Conservation (phyloP, 2,888 invertebrate species). For the Osmoderma eremita region DNA sequence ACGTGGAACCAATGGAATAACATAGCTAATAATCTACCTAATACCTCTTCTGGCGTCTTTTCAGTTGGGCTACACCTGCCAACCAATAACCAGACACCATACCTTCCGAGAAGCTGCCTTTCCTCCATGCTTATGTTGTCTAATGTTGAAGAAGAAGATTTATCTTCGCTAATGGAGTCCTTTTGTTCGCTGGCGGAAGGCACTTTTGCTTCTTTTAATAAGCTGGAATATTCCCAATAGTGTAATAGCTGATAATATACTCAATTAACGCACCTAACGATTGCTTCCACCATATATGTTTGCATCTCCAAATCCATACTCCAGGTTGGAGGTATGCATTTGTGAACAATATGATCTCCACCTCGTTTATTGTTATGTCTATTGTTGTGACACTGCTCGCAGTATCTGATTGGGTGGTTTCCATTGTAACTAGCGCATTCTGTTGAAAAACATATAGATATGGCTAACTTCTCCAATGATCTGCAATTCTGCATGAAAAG, state of each 20-base stretch:
- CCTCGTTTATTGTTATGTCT: conserved; percentile 89
- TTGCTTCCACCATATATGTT: conserved; percentile 92
- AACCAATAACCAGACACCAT: conserved; percentile 97
- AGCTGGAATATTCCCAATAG: conserved; percentile 62
- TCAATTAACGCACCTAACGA: conserved; percentile 77
- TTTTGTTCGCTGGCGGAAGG: conserved; percentile 65
- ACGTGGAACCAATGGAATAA: conserved; percentile 99
- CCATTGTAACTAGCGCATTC: conserved; percentile 98
- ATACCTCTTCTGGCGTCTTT: conserved; percentile 79
- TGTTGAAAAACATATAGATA: conserved; percentile 95
- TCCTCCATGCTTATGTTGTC: conserved; percentile 86
- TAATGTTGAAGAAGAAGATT: conserved; percentile 59
- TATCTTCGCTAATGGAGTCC: conserved; percentile 57
- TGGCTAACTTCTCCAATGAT: conserved; percentile 89
- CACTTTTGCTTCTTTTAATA: conserved; percentile 92
- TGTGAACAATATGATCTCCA: conserved; percentile 90
- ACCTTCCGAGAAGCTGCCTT: conserved; percentile 88
- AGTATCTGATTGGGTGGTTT: conserved; percentile 94
- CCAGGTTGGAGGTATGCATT: conserved; percentile 86
- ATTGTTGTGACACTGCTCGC: conserved; percentile 88
- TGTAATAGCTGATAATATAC: neutral
- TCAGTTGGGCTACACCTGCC: conserved; percentile 87
- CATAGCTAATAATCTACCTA: conserved; percentile 93
- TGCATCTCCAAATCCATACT: conserved; percentile 91
- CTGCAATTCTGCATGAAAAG: conserved; percentile 81